Evolutionary conservation across 2,888 invertebrate species (phyloP).

Genomic region (Plutella xylostella): DNA sequence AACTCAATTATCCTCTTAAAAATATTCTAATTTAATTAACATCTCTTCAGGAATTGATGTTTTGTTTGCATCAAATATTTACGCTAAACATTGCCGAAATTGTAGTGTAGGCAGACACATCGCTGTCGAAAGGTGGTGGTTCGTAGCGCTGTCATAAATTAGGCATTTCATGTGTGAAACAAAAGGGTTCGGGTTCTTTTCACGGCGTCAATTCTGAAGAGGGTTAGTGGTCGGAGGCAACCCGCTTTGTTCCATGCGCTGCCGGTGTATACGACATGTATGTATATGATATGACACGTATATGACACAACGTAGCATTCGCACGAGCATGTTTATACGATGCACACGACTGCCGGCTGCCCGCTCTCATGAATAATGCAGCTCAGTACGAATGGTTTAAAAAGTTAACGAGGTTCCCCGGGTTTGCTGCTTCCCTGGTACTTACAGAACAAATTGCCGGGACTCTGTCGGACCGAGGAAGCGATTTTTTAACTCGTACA

Average conservation of each 20-base stretch:
- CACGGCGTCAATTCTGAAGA: background rate
- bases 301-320: too few relatives aligned
- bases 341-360: background rate
- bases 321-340: background rate
- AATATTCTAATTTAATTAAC: conserved; percentile 38
- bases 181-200: background rate
- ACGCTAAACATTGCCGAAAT: too few relatives aligned
- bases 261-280: too few relatives aligned
- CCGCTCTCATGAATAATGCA: conserved; percentile 56
- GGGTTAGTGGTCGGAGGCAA: too few relatives aligned
- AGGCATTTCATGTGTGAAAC: too few relatives aligned
- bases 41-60: too few relatives aligned
- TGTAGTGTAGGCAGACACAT: too few relatives aligned
- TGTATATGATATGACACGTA: too few relatives aligned
- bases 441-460: conserved; percentile 20
- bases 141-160: too few relatives aligned
- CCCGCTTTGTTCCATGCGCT: too few relatives aligned
- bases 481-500: background rate
- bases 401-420: conserved; percentile 63
- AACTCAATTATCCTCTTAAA: conserved; percentile 23
- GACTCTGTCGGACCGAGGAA: background rate
- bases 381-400: conserved; percentile 57
- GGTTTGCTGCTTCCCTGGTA: conserved; percentile 59
- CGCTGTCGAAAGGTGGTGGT: too few relatives aligned
- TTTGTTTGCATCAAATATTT: too few relatives aligned